Percentiles rank a stretch among this genome's conserved stretches.
Conservation (phyloP, 1,140 invertebrate genomes). For the Drosophila willistoni region DNA sequence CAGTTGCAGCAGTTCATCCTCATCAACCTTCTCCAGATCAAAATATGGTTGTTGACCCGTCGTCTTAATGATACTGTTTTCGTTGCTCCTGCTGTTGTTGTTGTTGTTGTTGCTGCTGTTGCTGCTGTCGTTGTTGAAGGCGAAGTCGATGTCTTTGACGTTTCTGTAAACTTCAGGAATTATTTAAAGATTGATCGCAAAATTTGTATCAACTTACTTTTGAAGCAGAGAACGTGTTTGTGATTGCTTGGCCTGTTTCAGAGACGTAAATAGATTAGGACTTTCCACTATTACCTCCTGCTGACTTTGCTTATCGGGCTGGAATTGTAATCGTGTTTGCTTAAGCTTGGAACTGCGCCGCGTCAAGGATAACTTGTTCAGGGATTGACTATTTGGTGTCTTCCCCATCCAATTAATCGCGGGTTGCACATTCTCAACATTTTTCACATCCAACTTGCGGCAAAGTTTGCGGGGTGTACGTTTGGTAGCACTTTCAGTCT, state of each 20-base stretch:
- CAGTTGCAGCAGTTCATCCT: conserved; percentile 29
- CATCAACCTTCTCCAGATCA: conserved; percentile 26
- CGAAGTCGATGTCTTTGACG: conserved; percentile 43
- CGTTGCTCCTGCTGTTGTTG: not conserved
- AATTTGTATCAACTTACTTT: conserved; percentile 33
- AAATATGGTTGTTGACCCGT: conserved; percentile 31
- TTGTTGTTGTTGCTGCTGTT: conserved; percentile 7
- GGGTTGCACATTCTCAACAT: conserved; percentile 56
- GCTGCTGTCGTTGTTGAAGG: conserved; percentile 13
- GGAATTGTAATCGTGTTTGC: conserved; percentile 61
- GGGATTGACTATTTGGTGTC: conserved; percentile 33
- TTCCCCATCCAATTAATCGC: conserved; percentile 45
- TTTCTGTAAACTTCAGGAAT: conserved; percentile 56
- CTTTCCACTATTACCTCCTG: conserved; percentile 66
- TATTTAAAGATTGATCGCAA: not conserved
- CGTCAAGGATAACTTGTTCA: conserved; percentile 58
- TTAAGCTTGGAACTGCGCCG: conserved; percentile 46
- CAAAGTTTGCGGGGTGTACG: conserved; percentile 52
- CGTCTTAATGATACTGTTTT: not conserved
- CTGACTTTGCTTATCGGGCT: conserved; percentile 20
- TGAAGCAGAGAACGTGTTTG: conserved; percentile 52
- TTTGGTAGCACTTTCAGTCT: conserved; percentile 42
- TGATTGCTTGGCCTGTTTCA: conserved; percentile 45
- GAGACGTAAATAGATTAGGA: conserved; percentile 50
- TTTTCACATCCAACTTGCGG: conserved; percentile 31